Percentiles rank a stretch among this genome's conserved stretches.
These are phyloP conservation scores for Sclerodermus sp. DNA, from an alignment of 2,888 invertebrate species.

Conservation along the genomic window DNA sequence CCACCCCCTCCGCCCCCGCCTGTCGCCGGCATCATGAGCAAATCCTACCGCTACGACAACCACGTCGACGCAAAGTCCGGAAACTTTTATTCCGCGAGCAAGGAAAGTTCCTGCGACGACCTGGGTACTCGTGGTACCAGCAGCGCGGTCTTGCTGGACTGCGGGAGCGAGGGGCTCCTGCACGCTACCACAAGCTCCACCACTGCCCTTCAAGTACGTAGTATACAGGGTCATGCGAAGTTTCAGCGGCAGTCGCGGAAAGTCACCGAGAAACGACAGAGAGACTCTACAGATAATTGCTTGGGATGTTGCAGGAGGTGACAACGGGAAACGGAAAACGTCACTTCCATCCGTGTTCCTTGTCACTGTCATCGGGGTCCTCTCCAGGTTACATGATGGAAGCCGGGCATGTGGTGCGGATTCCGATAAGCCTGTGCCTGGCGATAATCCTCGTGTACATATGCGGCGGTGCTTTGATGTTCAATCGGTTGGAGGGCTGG, in stretches of 20 bases:
- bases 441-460: constrained; percentile 85
- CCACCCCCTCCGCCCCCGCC: constrained; percentile 41
- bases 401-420: constrained; percentile 68
- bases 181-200: constrained; percentile 46
- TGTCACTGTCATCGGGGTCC: constrained; percentile 39
- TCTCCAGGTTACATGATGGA: constrained; percentile 54
- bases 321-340: constrained; percentile 37
- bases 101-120: constrained; percentile 51
- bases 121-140: constrained; percentile 50
- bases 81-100: constrained; percentile 49
- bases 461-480: constrained; percentile 85
- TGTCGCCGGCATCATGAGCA: constrained; percentile 42
- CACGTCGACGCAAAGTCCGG: constrained; percentile 46
- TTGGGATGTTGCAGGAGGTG: constrained; percentile 25
- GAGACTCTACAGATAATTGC: too few relatives aligned
- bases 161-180: constrained; percentile 48
- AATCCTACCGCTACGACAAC: constrained; percentile 50
- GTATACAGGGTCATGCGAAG: too few relatives aligned
- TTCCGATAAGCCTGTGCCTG: constrained; percentile 86
- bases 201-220: constrained; percentile 39
- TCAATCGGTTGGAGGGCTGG: constrained; percentile 91
- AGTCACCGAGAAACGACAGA: too few relatives aligned
- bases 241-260: too few relatives aligned
- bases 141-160: constrained; percentile 53
- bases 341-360: constrained; percentile 47